Evolutionary conservation across 2,888 invertebrate species (phyloP).

Genomic region (Lamproptera curius): DNA sequence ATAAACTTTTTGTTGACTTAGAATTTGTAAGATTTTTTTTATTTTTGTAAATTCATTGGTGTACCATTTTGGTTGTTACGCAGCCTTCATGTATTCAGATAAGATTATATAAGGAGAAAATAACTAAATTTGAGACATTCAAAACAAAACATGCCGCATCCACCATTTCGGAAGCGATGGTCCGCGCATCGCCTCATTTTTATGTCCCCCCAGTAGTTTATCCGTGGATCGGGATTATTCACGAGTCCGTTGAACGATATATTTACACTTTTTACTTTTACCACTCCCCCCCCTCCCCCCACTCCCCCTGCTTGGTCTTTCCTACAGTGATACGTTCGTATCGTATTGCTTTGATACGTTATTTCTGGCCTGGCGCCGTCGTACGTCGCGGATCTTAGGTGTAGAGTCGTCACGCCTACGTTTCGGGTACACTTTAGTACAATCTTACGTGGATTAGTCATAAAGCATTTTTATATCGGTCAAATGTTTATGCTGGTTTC

Average conservation of each 20-base stretch:
- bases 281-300: constrained; percentile 29
- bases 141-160: constrained; percentile 25
- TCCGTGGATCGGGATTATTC: constrained; percentile 57
- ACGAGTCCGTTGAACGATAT: constrained; percentile 63
- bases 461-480: too few species aligned
- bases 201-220: constrained; percentile 56
- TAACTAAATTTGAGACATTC: too few species aligned
- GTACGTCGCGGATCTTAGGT: constrained; percentile 12
- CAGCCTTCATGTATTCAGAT: too few species aligned
- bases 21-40: neutral
- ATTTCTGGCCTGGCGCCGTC: constrained; percentile 31
- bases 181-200: constrained; percentile 36
- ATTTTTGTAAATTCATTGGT: too few species aligned
- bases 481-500: too few species aligned
- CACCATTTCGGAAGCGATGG: constrained; percentile 28
- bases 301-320: neutral
- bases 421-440: neutral
- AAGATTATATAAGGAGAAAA: too few species aligned
- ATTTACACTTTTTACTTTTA: constrained; percentile 45
- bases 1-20: neutral
- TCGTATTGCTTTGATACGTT: constrained; percentile 39
- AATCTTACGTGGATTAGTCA: too few species aligned
- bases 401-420: constrained; percentile 1
- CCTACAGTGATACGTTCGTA: constrained; percentile 35
- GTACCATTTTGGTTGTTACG: too few species aligned